Base-by-base conservation (phyloP, 2,888 invertebrate genomes). In the Lepetodrilus schrolli region DNA sequence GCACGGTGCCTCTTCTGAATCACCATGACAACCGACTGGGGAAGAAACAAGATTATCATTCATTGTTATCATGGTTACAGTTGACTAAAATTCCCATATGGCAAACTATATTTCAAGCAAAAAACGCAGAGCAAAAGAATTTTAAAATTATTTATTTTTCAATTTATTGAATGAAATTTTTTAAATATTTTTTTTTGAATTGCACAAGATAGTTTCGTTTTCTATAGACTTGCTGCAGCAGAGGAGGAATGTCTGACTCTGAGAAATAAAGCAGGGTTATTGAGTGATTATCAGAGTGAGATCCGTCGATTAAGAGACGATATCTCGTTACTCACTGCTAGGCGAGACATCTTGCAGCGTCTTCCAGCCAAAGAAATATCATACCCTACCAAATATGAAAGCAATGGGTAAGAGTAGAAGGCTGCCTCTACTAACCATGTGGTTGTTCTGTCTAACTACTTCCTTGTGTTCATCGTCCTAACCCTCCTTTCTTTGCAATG, bases 281-380 rank as follows among this genome's bases (percentile, higher is more conserved):
- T 90, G 51, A 86, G 84, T 68, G 86, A 88, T 73, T 90, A 88
- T 74, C 89, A 90, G 74, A 84, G 83, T 34, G 88, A 90, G 80
- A 81, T 89, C 37, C 86, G 87, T n/a, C 84, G 85, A 70, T 83
- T 90, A 49, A 79, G 88, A 51, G 90, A 89, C 58, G 90, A 90
- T 74, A 84, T 90, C 37, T 85, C 87, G 36, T 79, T 89, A 43
- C 82, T 90, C 26, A 84, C 85, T 26, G 86, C 86, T 70, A 82
- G 87, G 70, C 76, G 86, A 65, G 84, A 86, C 71, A 80, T 82
- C 34, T 83, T 87, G 8, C 66, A 30, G 47, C 69, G 43, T 30
- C 10, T 47, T 36, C 48, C 73, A 8, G 65, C 74, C n/a, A 47
- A 47, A 70, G 70, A 47, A 4, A n/a, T 36, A 13, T 49, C 47